Conservation (phyloP, 2,113 vertebrate genomes). For the Acrocephalus kingi region DNA sequence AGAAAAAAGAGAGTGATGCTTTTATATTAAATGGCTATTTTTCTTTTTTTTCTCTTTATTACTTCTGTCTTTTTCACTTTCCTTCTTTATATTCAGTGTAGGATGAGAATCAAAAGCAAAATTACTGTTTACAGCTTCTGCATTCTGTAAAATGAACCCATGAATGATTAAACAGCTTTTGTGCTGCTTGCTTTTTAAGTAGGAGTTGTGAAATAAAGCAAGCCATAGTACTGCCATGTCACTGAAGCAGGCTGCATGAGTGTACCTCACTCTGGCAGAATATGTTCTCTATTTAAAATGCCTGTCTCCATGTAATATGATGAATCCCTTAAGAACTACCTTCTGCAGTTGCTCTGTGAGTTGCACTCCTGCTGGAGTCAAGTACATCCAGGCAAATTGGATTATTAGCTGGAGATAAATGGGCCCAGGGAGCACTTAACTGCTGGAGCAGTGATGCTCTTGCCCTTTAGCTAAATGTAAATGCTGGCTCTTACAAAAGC, state of each 20-base stretch:
- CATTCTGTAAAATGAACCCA: neutral
- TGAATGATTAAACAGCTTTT: slow-evolving; percentile 9
- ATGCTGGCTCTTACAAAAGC: neutral
- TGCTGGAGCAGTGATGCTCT: neutral
- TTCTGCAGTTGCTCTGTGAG: neutral
- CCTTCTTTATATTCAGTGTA: neutral
- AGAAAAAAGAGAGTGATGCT: neutral
- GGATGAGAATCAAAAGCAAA: neutral
- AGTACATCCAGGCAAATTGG: slow-evolving; percentile 21
- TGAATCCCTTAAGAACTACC: slow-evolving; percentile 16
- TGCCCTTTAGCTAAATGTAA: slow-evolving; percentile 10
- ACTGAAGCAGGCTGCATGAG: neutral
- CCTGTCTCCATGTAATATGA: neutral
- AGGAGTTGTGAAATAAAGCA: neutral
- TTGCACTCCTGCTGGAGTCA: slow-evolving; percentile 20
- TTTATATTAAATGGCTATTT: neutral
- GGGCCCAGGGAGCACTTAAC: slow-evolving; percentile 28
- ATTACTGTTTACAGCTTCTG: neutral
- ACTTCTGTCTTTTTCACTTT: neutral
- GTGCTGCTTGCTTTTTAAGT: neutral
- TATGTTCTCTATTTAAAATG: slow-evolving; percentile 4
- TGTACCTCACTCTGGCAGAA: neutral
- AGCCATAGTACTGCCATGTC: neutral
- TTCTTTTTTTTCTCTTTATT: neutral
- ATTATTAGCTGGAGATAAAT: slow-evolving; percentile 50